Conservation (phyloP, 1,140 invertebrate genomes). For the Bombus pascuorum region DNA sequence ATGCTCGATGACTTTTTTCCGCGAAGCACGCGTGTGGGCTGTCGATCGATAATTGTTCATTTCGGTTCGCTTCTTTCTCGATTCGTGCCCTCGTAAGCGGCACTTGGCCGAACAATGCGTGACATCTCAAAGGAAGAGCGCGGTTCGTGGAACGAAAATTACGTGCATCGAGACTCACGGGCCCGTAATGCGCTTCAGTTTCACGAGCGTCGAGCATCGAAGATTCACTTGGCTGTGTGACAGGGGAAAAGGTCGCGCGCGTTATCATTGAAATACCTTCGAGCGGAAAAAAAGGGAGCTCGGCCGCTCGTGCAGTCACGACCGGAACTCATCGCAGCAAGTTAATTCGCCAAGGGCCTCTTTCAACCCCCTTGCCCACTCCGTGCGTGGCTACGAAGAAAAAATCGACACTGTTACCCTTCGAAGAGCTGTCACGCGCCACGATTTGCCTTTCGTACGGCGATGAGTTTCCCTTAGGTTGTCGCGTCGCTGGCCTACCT, state of each 20-base stretch:
- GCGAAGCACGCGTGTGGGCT: neutral
- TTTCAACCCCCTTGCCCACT: neutral
- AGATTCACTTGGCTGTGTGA: constrained; percentile 34
- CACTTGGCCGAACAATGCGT: constrained; percentile 52
- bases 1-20: constrained; percentile 26
- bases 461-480: neutral
- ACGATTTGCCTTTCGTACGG: neutral
- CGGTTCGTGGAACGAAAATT: constrained; percentile 35
- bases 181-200: constrained; percentile 46
- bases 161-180: constrained; percentile 40
- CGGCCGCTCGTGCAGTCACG: constrained; percentile 25
- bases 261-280: constrained; percentile 46
- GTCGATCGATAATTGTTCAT: constrained; percentile 44
- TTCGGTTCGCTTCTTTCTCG: constrained; percentile 41
- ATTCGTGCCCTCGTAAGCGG: constrained; percentile 41
- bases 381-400: neutral
- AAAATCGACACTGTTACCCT: constrained; percentile 14
- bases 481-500: neutral
- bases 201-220: constrained; percentile 40
- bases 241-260: constrained; percentile 34
- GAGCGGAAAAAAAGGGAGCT: constrained; percentile 39
- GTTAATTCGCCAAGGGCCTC: constrained; percentile 56
- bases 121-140: constrained; percentile 48
- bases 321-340: constrained; percentile 35
- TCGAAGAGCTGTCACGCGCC: neutral